These are phyloP conservation scores for Ciconia maguari DNA, from an alignment of 2,113 vertebrate species.

Conservation along the genomic window DNA sequence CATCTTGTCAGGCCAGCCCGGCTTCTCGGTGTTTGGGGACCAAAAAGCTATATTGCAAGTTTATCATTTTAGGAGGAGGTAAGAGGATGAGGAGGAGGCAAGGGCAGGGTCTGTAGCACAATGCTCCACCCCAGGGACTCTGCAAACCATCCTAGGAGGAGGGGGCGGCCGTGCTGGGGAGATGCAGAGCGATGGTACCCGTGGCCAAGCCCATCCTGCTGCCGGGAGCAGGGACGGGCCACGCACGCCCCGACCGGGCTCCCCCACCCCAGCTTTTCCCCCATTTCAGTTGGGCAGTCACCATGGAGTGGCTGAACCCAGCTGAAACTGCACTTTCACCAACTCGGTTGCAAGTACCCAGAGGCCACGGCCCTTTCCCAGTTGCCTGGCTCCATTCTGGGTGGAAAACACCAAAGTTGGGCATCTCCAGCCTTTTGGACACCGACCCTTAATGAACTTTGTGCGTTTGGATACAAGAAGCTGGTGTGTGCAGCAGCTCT, in stretches of 20 bases:
- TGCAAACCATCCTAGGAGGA: not conserved
- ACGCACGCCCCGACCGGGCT: fast-evolving
- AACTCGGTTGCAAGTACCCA: not conserved
- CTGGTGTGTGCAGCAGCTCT: not conserved
- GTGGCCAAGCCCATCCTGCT: not conserved
- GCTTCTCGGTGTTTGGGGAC: not conserved
- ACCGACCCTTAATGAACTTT: not conserved
- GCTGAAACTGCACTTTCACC: not conserved
- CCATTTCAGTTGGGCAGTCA: not conserved
- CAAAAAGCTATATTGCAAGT: fast-evolving
- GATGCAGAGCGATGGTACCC: not conserved
- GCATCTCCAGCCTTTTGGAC: not conserved
- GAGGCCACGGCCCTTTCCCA: not conserved
- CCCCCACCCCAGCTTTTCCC: not conserved
- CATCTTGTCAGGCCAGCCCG: not conserved
- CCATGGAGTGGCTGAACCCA: fast-evolving
- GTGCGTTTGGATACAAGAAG: not conserved
- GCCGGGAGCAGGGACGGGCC: not conserved
- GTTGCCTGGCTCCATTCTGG: not conserved
- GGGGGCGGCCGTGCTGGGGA: not conserved
- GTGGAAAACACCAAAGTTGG: not conserved
- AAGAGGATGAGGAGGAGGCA: not conserved
- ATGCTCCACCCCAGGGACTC: not conserved
- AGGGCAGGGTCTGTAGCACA: not conserved
- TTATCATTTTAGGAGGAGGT: not conserved